phyloP scores from a whole-genome alignment of 2,888 invertebrate species.

The Habroteleia sp. region DNA sequence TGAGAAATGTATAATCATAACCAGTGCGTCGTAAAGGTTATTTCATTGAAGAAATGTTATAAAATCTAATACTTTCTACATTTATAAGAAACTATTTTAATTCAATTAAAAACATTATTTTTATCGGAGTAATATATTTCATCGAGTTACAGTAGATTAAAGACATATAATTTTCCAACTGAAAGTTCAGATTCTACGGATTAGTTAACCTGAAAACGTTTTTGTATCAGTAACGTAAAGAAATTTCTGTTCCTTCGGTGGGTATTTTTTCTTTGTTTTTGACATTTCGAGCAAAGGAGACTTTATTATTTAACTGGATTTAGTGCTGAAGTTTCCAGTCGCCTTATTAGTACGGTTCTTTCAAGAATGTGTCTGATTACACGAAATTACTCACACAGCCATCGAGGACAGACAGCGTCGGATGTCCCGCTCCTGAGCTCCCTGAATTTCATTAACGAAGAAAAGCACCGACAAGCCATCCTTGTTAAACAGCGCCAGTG shows the following conservation, averaged over 20 bases:
- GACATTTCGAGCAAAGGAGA: conserved; percentile 16
- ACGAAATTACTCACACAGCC: conserved; percentile 42
- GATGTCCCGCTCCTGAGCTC: conserved; percentile 32
- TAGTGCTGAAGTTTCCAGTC: conserved; percentile 20
- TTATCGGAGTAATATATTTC: no score
- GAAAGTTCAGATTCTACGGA: no score
- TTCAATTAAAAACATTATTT: no score
- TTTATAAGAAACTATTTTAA: no score
- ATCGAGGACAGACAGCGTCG: conserved; percentile 22
- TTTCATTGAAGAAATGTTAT: no score
- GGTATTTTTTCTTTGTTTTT: conserved; percentile 10
- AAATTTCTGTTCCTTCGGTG: not conserved
- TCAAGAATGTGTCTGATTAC: conserved; percentile 44
- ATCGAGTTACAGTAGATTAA: no score
- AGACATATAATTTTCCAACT: no score
- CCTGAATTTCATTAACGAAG: conserved; percentile 54
- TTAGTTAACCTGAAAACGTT: no score
- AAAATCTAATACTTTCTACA: no score
- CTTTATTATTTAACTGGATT: conserved; percentile 35
- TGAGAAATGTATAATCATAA: no score
- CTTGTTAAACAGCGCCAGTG: conserved; percentile 54
- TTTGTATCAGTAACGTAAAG: conserved; percentile 1
- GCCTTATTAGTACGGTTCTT: conserved; percentile 33
- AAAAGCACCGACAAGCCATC: conserved; percentile 49
- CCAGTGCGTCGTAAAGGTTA: no score